Evolutionary conservation across 2,113 vertebrate species (phyloP).

Genomic region (Nettapus auritus): DNA sequence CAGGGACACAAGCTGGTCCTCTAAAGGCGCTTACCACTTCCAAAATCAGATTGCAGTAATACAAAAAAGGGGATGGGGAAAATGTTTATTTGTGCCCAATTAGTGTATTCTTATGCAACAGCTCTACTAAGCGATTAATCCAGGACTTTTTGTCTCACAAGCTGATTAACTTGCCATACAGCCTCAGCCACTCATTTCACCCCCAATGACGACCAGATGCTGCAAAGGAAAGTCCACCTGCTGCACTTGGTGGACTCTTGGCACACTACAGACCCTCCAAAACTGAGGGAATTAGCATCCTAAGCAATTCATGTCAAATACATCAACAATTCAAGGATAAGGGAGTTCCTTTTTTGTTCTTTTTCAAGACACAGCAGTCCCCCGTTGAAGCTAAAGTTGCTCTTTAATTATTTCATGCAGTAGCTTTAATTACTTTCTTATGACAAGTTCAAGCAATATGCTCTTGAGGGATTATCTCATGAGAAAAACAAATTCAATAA

Average conservation of each 20-base stretch:
- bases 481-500: neutral
- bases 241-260: neutral
- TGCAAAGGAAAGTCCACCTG: too few relatives aligned
- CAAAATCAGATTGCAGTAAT: conserved; percentile 16
- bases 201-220: too few relatives aligned
- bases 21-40: neutral
- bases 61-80: neutral
- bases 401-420: neutral
- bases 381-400: neutral
- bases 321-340: neutral
- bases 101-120: neutral
- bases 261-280: neutral
- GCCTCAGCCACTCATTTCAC: neutral
- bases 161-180: neutral
- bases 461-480: neutral
- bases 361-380: neutral
- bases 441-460: neutral
- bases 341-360: neutral
- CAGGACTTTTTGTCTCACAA: neutral
- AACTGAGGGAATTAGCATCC: neutral
- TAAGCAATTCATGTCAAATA: neutral
- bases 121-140: neutral
- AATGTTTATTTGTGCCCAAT: neutral
- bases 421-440: conserved; percentile 10
- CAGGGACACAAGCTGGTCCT: neutral